These are phyloP conservation scores for Pristionchus exspectatus DNA, from an alignment of 2,888 invertebrate species.

Conservation along the genomic window DNA sequence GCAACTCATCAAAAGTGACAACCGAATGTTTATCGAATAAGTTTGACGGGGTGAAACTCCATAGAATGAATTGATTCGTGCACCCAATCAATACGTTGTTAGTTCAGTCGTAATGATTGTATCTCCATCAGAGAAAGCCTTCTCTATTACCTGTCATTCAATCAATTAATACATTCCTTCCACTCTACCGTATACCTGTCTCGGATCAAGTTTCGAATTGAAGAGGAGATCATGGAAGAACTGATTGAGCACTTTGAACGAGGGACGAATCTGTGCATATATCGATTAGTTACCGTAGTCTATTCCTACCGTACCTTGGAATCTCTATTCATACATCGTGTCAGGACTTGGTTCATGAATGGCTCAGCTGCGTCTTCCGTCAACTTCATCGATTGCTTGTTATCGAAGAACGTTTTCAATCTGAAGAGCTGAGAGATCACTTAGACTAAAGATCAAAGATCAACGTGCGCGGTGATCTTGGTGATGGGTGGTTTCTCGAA, in stretches of 20 bases:
- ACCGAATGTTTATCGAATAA: slow-evolving; percentile 47
- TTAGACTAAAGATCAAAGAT: background rate
- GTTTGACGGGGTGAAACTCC: slow-evolving; percentile 37
- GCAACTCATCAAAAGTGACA: background rate
- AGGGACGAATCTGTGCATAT: background rate
- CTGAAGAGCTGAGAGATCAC: slow-evolving; percentile 11
- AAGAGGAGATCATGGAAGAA: slow-evolving; percentile 52
- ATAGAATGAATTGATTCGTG: background rate
- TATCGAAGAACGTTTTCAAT: slow-evolving; percentile 35
- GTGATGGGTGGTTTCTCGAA: slow-evolving; percentile 49
- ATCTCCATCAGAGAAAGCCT: slow-evolving; percentile 12
- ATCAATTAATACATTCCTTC: background rate
- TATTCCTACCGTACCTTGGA: slow-evolving; percentile 10
- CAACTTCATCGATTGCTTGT: slow-evolving; percentile 42
- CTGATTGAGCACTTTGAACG: slow-evolving; percentile 48
- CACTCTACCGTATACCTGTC: slow-evolving; percentile 4
- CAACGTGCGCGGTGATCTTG: background rate
- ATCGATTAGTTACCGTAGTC: background rate
- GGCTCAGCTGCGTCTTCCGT: slow-evolving; percentile 21
- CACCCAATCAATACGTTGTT: slow-evolving; percentile 38
- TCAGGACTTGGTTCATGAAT: slow-evolving; percentile 40
- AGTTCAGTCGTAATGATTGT: slow-evolving; percentile 20
- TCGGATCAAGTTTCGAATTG: slow-evolving; percentile 47
- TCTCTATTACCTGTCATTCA: background rate
- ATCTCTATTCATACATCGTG: slow-evolving; percentile 14